Evolutionary conservation across 2,888 invertebrate species (phyloP), one percentile per base, ranked within the genome.

Genomic region (Zaprionus bogoriensis): DNA sequence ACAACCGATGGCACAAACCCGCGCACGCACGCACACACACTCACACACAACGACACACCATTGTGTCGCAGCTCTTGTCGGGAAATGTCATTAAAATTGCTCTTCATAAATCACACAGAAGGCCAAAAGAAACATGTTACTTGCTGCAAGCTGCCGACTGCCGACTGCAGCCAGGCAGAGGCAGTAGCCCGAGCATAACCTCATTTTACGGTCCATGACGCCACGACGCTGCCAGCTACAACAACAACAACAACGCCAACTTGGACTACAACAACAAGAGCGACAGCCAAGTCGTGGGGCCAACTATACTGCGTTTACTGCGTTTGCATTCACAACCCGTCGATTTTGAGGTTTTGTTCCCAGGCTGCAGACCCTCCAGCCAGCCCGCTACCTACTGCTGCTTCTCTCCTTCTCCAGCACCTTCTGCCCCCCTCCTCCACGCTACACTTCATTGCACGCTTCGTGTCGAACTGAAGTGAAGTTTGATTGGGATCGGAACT

Each of bases 81-180:
- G 75, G 69, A 87, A 88, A 89, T 89, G 87, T 89, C 89, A 89
- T 89, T 89, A 88, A 89, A 89, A 89, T 87, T 84, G 89, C 83
- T 86, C 88, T 87, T 88, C 89, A 89, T 89, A 89, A 89, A 89
- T 84, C 86, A 84, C 80, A 61, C 76, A 68, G 47, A 50, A 73
- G 72, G 38, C 69, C 41, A 22, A 72, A 75, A 70, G 79, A 72
- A 77, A 80, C 85, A 87, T 85, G 80, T 77, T 74, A 70, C 67
- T 51, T 47, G 22, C 23, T 38, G 6, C 47, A 12, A 50, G 39
- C 46, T 45, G 46, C 28, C 60, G 45, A 36, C 23, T 30, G 46
- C 2, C 10, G 30, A 32, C 14, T 36, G 32, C 4, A 14, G 28
- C 30, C 38, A 22, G 59, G 28, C 61, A 42, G 67, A 60, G 66